Percentiles rank a stretch among this genome's conserved stretches.
Evolutionary conservation across 2,113 vertebrate genomes (phyloP).

Genomic region (Zapornia atra): DNA sequence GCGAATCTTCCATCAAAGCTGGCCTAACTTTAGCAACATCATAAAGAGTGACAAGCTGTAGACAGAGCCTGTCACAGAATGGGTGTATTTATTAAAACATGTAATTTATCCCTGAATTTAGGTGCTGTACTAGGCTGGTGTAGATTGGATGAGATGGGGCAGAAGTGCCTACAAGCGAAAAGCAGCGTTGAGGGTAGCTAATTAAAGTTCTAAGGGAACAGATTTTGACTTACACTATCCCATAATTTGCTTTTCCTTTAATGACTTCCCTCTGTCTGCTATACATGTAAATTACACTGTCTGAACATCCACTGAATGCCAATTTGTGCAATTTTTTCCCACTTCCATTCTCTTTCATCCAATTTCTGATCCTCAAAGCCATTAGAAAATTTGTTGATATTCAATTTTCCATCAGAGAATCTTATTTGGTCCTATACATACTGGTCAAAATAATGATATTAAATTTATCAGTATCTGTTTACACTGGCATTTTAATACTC

Average conservation of each 20-base stretch:
- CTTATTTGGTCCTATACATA: not conserved
- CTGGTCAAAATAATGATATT: not conserved
- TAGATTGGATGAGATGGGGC: not conserved
- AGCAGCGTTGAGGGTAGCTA: not conserved
- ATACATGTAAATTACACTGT: constrained; percentile 12
- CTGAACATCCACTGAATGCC: constrained; percentile 10
- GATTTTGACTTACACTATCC: constrained; percentile 18
- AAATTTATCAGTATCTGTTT: not conserved
- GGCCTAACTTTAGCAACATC: not conserved
- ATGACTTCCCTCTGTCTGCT: constrained; percentile 29
- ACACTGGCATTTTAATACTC: not conserved
- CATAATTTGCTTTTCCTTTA: constrained; percentile 41
- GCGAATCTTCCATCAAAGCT: not conserved
- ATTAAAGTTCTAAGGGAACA: constrained; percentile 33
- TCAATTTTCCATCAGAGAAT: not conserved
- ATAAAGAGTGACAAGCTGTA: not conserved
- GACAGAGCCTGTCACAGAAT: not conserved
- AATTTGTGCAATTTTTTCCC: not conserved
- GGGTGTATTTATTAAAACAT: not conserved
- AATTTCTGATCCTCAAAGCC: not conserved
- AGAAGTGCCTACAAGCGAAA: not conserved
- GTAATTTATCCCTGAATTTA: not conserved
- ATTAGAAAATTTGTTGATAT: not conserved
- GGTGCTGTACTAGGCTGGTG: not conserved
- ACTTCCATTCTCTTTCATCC: not conserved